A percentile compares a stretch with the other conserved stretches of the same genome.
These are phyloP conservation scores for Pandemis heparana DNA, from an alignment of 2,888 invertebrate genomes.

Conservation along the genomic window DNA sequence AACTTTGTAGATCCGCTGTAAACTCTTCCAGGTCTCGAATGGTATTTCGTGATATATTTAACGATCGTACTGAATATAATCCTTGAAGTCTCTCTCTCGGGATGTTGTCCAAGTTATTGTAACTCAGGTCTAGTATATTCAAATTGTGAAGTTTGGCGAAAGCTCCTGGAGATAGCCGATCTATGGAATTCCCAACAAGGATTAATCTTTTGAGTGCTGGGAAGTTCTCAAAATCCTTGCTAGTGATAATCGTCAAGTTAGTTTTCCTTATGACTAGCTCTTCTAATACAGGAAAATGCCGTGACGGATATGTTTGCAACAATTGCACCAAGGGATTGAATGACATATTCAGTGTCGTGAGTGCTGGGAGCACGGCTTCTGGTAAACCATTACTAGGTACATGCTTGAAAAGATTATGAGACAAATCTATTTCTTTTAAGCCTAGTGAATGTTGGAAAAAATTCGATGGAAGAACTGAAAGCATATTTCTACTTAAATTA, in stretches of 20 bases:
- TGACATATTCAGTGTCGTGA: slow-evolving; percentile 93
- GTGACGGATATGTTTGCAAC: slow-evolving; percentile 89
- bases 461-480: slow-evolving; percentile 92
- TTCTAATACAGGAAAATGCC: slow-evolving; percentile 91
- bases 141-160: slow-evolving; percentile 92
- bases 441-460: slow-evolving; percentile 91
- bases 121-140: slow-evolving; percentile 91
- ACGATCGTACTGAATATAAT: slow-evolving; percentile 88
- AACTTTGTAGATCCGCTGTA: slow-evolving; percentile 90
- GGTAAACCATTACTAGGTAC: slow-evolving; percentile 92
- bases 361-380: slow-evolving; percentile 89
- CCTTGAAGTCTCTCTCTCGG: slow-evolving; percentile 94
- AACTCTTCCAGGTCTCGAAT: slow-evolving; percentile 93
- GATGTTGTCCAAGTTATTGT: slow-evolving; percentile 93
- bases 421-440: slow-evolving; percentile 91
- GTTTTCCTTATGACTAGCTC: slow-evolving; percentile 92
- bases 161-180: slow-evolving; percentile 93
- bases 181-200: slow-evolving; percentile 90
- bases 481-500: slow-evolving; percentile 91
- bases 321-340: slow-evolving; percentile 92
- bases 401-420: slow-evolving; percentile 91
- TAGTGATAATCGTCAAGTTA: slow-evolving; percentile 93
- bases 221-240: slow-evolving; percentile 94
- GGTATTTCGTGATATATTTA: slow-evolving; percentile 94
- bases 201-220: slow-evolving; percentile 91